A percentile compares a stretch with the other conserved stretches of the same genome.
Conservation (phyloP, 2,797 vertebrate species). For the Eidolon dupreanum region DNA sequence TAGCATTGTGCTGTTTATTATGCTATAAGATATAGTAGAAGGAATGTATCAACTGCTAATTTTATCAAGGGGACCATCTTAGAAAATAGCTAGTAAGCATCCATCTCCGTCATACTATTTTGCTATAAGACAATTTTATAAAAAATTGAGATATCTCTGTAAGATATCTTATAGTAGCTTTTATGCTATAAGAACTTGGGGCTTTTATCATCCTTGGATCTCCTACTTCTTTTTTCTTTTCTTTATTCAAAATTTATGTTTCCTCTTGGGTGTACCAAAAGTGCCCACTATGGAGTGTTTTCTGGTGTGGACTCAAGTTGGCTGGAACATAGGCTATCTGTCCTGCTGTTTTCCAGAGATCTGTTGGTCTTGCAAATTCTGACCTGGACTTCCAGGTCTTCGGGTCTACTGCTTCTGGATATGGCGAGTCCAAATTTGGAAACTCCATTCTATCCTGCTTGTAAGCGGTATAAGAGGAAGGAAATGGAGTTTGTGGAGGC, state of each 20-base stretch:
- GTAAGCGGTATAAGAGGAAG: slow-evolving; percentile 35
- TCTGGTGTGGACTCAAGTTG: neutral
- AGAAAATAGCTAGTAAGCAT: neutral
- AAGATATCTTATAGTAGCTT: neutral
- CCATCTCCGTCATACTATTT: neutral
- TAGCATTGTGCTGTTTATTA: neutral
- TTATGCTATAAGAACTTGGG: neutral
- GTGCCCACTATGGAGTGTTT: neutral
- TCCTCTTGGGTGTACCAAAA: slow-evolving; percentile 34
- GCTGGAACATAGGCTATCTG: neutral
- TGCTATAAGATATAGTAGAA: neutral
- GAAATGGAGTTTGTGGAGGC: slow-evolving; percentile 61
- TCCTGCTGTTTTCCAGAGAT: neutral
- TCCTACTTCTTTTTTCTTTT: neutral
- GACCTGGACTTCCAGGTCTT: slow-evolving; percentile 55
- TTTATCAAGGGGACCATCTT: neutral
- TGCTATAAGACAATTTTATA: neutral
- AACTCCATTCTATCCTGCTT: slow-evolving; percentile 33
- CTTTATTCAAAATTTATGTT: slow-evolving; percentile 48
- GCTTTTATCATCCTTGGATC: neutral
- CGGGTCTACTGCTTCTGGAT: slow-evolving; percentile 39
- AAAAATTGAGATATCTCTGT: neutral
- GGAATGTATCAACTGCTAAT: neutral
- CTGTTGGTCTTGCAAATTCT: neutral
- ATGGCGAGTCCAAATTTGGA: neutral